These are phyloP conservation scores for Daphoenositta chrysoptera DNA, from an alignment of 2,113 vertebrate genomes.

Conservation along the genomic window DNA sequence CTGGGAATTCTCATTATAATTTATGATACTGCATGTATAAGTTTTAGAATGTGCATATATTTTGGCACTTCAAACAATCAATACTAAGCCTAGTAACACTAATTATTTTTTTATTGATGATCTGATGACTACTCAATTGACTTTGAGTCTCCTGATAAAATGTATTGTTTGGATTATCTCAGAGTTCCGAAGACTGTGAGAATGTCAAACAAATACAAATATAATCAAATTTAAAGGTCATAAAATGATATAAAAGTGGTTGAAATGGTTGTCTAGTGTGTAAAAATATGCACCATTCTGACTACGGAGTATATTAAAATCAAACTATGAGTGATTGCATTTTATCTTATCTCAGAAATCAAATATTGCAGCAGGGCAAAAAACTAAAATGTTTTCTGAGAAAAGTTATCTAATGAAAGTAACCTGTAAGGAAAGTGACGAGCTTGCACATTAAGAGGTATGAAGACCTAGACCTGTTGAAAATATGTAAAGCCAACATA, in stretches of 20 bases:
- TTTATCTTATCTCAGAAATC: background rate
- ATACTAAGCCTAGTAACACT: background rate
- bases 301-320: background rate
- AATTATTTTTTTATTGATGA: background rate
- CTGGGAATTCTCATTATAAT: background rate
- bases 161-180: background rate
- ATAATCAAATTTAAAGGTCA: background rate
- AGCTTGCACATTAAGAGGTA: background rate
- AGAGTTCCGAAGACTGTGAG: background rate
- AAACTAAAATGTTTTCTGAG: background rate
- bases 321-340: background rate
- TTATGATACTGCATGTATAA: background rate
- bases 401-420: background rate
- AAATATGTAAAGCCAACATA: background rate
- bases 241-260: background rate
- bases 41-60: background rate
- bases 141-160: background rate
- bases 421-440: background rate
- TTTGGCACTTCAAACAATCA: background rate
- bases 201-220: background rate
- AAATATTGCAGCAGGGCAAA: background rate
- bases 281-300: background rate
- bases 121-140: background rate
- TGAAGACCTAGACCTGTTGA: background rate
- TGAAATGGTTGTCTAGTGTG: background rate